Evolutionary conservation across 2,113 vertebrate species (phyloP), one percentile per base, ranked within the genome.

Genomic region (Laticauda colubrina): DNA sequence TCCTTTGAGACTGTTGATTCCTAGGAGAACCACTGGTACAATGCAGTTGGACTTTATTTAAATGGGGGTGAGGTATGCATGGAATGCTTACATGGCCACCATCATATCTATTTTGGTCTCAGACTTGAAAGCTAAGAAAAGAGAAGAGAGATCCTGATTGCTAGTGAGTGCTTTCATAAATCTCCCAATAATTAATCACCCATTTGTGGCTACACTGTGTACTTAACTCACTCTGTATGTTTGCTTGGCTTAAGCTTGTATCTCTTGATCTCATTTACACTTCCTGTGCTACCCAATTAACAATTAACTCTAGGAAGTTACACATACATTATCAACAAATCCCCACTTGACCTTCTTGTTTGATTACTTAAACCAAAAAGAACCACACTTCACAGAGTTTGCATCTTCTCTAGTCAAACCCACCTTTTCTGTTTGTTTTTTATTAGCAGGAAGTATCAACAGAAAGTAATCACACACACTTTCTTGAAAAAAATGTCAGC

Each of bases 331-430:
- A 45, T 57, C 9, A n/a, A 85, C 64, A 89, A 56, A 85, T 81
- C 64, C 91, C 87, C 53, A 92, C 39, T 89, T 92, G 91, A 92
- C 87, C 91, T 88, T 92, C 85, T 56, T 89, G 91, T 92, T 92
- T 89, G 87, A 89, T 56, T 81, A 92, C 43, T 87, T 87, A 91
- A 87, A 91, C 85, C 43, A 59, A 48, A 86, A 87, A 86, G 39
- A 91, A 12, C 87, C 53, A 81, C 24, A 85, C 0, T 43, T 56
- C 29, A 26, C 51, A 43, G 45, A 34, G 45, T 92, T 48, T 54
- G 59, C 87, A 88, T 69, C 51, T 54, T 54, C 57, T 92, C 86
- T 51, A 54, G 34, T 75, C n/a, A 54, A 88, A 24, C 29, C 48
- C 12, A 54, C 4, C 81, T 43, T 26, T 26, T 34, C 3, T 56